Evolutionary conservation across 2,888 invertebrate genomes (phyloP).

Genomic region (Cheilosia scutellata): DNA sequence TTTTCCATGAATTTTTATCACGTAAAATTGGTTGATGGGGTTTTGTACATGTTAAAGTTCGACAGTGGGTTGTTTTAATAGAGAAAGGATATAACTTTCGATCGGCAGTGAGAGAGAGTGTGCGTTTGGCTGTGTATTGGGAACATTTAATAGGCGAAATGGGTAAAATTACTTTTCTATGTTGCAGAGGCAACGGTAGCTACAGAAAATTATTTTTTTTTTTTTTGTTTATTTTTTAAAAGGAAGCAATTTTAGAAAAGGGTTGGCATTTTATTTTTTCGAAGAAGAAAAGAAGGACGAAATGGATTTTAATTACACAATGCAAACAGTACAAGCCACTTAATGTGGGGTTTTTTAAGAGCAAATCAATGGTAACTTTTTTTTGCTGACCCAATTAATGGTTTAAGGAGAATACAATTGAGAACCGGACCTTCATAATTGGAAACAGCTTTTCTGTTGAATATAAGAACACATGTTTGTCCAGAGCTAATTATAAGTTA

Average conservation of each 20-base stretch:
- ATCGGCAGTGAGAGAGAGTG: slow-evolving; percentile 14
- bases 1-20: slow-evolving; percentile 66
- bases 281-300: slow-evolving; percentile 4
- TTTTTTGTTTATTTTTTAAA: neutral
- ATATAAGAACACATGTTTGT: no score
- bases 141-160: slow-evolving; percentile 57
- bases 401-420: no score
- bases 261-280: slow-evolving; percentile 20
- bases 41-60: slow-evolving; percentile 20
- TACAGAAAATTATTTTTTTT: slow-evolving; percentile 26
- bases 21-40: slow-evolving; percentile 47
- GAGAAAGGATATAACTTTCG: slow-evolving; percentile 53
- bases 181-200: slow-evolving; percentile 28
- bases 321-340: slow-evolving; percentile 35
- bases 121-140: neutral
- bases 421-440: no score
- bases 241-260: slow-evolving; percentile 58
- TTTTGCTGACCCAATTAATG: no score
- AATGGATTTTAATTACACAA: slow-evolving; percentile 51
- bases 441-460: no score
- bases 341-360: slow-evolving; percentile 1
- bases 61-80: slow-evolving; percentile 64
- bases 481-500: no score
- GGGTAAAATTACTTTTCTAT: slow-evolving; percentile 60
- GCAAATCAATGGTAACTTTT: neutral